A percentile compares a stretch with the other conserved stretches of the same genome.
These are phyloP conservation scores for Laothoe populi DNA, from an alignment of 2,888 invertebrate species.

Conservation along the genomic window DNA sequence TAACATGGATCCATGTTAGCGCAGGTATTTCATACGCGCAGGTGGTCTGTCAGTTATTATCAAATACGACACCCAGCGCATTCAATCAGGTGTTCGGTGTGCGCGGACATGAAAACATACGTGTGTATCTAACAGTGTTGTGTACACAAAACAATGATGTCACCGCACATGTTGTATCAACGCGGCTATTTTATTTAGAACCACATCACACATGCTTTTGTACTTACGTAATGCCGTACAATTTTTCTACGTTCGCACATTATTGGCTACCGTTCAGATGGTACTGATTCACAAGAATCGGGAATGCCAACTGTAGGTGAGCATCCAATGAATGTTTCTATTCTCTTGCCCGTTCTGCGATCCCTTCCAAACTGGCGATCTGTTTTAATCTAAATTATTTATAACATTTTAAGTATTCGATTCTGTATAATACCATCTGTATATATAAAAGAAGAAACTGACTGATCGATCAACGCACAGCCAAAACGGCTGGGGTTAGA, in stretches of 20 bases:
- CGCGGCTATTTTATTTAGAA: conserved; percentile 34
- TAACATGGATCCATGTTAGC: neutral
- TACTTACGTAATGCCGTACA: conserved; percentile 26
- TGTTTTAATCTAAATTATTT: too few relatives aligned
- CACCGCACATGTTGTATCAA: conserved; percentile 43
- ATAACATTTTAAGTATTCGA: too few relatives aligned
- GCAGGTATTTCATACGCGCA: conserved; percentile 28
- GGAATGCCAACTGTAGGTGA: neutral
- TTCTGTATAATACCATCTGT: too few relatives aligned
- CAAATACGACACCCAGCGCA: conserved; percentile 32
- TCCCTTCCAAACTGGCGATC: neutral
- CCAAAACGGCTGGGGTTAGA: too few relatives aligned
- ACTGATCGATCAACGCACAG: too few relatives aligned
- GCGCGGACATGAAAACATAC: conserved; percentile 7
- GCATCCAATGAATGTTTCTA: neutral
- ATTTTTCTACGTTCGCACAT: conserved; percentile 16
- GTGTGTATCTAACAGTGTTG: conserved; percentile 25
- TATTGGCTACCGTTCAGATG: neutral
- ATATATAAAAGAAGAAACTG: too few relatives aligned
- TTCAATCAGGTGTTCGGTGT: neutral
- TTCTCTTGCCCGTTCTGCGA: neutral
- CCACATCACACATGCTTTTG: conserved; percentile 28
- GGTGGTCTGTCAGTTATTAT: conserved; percentile 38
- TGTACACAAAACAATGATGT: conserved; percentile 45
- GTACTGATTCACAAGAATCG: neutral